These are phyloP conservation scores for Eutolmus rufibarbis DNA, from an alignment of 2,888 invertebrate species.

Conservation along the genomic window DNA sequence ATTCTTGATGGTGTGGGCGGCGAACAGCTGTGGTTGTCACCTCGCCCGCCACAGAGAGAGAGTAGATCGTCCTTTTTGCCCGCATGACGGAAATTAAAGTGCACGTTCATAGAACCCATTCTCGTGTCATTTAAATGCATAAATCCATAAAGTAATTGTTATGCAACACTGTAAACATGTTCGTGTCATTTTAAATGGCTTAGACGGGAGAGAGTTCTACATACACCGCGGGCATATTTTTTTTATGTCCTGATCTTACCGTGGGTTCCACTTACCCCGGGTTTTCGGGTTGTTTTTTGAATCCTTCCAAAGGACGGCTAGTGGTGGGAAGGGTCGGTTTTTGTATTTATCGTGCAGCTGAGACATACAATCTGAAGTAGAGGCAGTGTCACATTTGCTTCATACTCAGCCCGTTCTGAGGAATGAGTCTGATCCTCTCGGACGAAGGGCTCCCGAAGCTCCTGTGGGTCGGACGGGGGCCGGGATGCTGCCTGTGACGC, in stretches of 20 bases:
- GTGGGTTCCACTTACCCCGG: background rate
- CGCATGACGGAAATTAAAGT: constrained; percentile 44
- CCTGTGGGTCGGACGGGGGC: background rate
- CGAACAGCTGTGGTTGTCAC: background rate
- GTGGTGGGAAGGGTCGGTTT: background rate
- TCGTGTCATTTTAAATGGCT: constrained; percentile 44
- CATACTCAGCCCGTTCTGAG: background rate
- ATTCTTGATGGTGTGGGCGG: background rate
- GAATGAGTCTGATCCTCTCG: background rate
- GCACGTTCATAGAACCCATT: constrained; percentile 42
- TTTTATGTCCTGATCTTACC: background rate
- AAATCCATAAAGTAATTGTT: constrained; percentile 45
- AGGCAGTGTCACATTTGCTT: constrained; percentile 24
- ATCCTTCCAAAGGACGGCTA: background rate
- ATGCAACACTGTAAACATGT: constrained; percentile 44
- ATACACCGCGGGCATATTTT: background rate
- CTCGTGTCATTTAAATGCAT: constrained; percentile 44
- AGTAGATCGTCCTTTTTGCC: background rate
- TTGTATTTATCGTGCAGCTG: constrained; percentile 33
- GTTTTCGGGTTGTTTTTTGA: background rate
- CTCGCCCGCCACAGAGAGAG: background rate
- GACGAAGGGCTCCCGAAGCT: background rate
- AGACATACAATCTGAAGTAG: background rate
- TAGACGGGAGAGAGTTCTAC: background rate
- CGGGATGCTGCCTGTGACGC: constrained; percentile 8